These are phyloP conservation scores for Antigone vipio DNA, from an alignment of 2,113 vertebrate genomes.

Conservation along the genomic window DNA sequence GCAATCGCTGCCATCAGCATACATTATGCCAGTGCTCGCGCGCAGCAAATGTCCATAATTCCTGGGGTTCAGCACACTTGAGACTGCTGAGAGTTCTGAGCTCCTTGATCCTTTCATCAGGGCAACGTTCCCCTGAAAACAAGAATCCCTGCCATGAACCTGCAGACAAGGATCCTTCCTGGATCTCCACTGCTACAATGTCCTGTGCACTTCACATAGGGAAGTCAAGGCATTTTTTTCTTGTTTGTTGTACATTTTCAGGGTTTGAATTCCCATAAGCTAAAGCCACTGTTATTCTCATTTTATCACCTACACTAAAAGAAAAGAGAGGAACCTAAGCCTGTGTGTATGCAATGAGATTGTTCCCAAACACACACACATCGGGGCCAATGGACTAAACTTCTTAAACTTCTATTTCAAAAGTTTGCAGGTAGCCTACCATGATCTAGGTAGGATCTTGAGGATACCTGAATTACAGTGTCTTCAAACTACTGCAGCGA, in stretches of 20 bases:
- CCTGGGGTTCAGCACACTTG: neutral
- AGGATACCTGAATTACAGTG: neutral
- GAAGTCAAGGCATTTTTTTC: neutral
- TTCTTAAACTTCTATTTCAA: neutral
- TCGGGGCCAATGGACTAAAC: neutral
- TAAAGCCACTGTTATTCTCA: neutral
- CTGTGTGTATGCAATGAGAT: neutral
- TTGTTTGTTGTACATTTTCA: neutral
- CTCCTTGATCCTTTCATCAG: neutral
- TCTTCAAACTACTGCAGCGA: neutral
- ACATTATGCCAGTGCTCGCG: accelerated
- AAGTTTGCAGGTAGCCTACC: neutral
- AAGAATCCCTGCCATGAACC: neutral
- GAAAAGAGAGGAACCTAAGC: neutral
- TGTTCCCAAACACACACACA: neutral
- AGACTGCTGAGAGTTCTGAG: neutral
- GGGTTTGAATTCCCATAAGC: neutral
- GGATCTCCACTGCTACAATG: accelerated
- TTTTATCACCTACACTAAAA: neutral
- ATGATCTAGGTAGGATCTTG: no score
- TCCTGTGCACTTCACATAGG: accelerated
- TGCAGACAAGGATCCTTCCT: neutral
- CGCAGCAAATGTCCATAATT: accelerated
- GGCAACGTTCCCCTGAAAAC: neutral
- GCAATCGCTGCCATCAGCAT: neutral